A percentile compares a stretch with the other conserved stretches of the same genome.
Evolutionary conservation across 92 coral and sea anemone genomes (phyloP).

Genomic region (Desmophyllum pertusum): DNA sequence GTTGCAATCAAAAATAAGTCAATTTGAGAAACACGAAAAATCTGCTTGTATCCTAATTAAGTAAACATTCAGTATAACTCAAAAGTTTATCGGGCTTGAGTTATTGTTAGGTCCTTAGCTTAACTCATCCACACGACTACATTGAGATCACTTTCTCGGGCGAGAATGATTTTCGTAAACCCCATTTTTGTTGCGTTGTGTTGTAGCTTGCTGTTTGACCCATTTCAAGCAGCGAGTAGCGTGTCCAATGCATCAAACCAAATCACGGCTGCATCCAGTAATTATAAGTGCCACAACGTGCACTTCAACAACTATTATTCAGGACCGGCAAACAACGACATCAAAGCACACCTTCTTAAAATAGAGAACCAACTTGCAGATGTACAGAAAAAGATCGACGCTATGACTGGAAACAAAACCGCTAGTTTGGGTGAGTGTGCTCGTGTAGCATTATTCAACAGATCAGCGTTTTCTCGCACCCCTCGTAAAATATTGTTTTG

Average conservation of each 20-base stretch:
- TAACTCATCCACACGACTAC: not conserved
- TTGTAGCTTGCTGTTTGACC: not conserved
- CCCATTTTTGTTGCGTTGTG: not conserved
- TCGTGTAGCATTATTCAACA: too few relatives aligned
- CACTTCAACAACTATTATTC: conserved; percentile 29
- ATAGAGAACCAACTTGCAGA: conserved; percentile 6
- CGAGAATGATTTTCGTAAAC: not conserved
- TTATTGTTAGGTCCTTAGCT: not conserved
- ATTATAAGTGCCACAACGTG: conserved; percentile 8
- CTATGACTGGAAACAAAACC: conserved; percentile 1
- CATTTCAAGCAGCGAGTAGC: not conserved
- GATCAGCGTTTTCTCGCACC: too few relatives aligned
- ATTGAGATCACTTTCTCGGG: not conserved
- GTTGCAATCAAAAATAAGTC: too few relatives aligned
- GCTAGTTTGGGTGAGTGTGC: not conserved
- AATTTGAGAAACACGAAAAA: conserved; percentile 1
- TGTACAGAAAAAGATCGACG: conserved; percentile 4
- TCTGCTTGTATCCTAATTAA: not conserved
- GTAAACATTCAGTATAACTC: not conserved
- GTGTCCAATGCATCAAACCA: not conserved
- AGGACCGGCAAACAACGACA: not conserved
- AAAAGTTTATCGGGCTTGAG: not conserved
- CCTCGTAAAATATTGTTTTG: not conserved
- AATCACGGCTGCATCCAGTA: not conserved
- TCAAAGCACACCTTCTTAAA: conserved; percentile 4